Evolutionary conservation across 2,888 invertebrate genomes (phyloP).

Genomic region (Caenorhabditis imperialis): DNA sequence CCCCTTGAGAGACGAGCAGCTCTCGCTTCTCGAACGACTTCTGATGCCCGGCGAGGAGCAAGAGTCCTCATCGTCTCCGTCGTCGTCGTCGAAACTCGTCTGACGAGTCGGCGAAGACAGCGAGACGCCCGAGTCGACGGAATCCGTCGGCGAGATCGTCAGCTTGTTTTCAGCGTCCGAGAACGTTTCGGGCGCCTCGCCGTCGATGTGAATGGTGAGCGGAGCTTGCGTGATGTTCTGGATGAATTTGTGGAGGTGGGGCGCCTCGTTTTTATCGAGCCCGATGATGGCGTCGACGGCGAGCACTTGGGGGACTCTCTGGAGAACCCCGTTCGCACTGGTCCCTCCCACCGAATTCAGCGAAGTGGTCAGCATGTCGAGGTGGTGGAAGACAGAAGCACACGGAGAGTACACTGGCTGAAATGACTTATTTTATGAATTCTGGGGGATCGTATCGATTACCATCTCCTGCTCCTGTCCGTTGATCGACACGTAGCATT

Average conservation of each 20-base stretch:
- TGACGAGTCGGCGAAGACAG: constrained; percentile 45
- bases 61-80: constrained; percentile 39
- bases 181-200: constrained; percentile 23
- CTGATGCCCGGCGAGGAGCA: constrained; percentile 3
- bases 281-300: constrained; percentile 43
- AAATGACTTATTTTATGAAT: no score
- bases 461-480: constrained; percentile 30
- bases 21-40: constrained; percentile 42
- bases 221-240: constrained; percentile 39
- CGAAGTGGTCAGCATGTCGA: constrained; percentile 34
- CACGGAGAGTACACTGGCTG: constrained; percentile 53
- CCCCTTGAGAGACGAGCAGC: constrained; percentile 35
- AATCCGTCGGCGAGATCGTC: constrained; percentile 48
- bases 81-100: constrained; percentile 29
- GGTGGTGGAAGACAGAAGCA: constrained; percentile 38
- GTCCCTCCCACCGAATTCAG: constrained; percentile 18
- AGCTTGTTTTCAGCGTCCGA: constrained; percentile 29
- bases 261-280: constrained; percentile 41
- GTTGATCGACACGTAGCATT: constrained; percentile 37
- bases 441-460: no score
- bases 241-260: constrained; percentile 46
- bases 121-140: constrained; percentile 54
- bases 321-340: constrained; percentile 13
- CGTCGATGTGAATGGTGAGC: constrained; percentile 28
- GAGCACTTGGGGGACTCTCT: constrained; percentile 30